Evolutionary conservation across 2,797 vertebrate genomes (phyloP).

Genomic region (Poeciliopsis infans): DNA sequence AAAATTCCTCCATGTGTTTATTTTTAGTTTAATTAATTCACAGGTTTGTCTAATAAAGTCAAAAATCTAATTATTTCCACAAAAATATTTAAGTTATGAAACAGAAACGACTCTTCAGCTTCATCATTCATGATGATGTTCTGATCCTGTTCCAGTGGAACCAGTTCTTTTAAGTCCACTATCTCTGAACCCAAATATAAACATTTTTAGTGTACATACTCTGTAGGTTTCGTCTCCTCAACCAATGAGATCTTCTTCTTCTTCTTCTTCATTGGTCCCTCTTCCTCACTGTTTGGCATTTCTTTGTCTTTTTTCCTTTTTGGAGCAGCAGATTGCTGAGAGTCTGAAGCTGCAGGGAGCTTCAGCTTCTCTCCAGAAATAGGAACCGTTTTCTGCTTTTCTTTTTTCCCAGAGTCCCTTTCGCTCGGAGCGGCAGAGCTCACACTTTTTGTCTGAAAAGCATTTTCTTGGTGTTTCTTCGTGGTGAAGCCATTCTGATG

Average conservation of each 20-base stretch:
- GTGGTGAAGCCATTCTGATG: conserved; percentile 14
- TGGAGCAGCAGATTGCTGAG: conserved; percentile 1
- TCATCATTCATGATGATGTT: background rate
- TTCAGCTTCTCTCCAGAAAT: conserved; percentile 7
- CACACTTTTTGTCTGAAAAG: conserved; percentile 21
- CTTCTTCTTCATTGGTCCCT: conserved; percentile 77
- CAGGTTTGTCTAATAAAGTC: too few relatives aligned
- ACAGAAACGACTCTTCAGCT: background rate
- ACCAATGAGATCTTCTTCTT: conserved; percentile 64
- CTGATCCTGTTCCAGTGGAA: background rate
- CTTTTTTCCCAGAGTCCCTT: conserved; percentile 17
- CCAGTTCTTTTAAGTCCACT: background rate
- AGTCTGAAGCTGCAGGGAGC: conserved; percentile 2
- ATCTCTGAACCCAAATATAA: background rate
- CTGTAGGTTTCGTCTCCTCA: conserved; percentile 65
- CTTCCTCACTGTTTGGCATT: conserved; percentile 24
- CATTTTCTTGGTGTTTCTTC: conserved; percentile 29
- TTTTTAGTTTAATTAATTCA: too few relatives aligned
- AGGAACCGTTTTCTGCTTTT: conserved; percentile 17
- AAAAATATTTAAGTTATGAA: background rate
- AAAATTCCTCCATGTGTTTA: too few relatives aligned
- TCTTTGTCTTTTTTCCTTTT: conserved; percentile 55
- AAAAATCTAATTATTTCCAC: background rate
- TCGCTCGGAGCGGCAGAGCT: background rate
- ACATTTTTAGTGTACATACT: conserved; percentile 78